phyloP scores from a whole-genome alignment of 2,888 invertebrate genomes.

The Pseudococcus longispinus region DNA sequence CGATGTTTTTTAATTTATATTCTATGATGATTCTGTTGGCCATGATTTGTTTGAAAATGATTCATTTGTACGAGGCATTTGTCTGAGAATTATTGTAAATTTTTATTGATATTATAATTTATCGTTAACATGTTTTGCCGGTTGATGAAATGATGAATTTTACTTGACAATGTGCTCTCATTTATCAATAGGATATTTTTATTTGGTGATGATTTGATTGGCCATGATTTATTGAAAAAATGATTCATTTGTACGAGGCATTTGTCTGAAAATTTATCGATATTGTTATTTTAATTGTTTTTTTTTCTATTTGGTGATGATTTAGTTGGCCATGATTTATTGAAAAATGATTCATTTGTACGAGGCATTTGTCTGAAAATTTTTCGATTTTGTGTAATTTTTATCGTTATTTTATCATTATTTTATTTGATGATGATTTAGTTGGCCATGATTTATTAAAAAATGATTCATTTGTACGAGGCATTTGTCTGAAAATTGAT shows the following conservation, averaged over 20 bases:
- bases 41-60: slow-evolving; percentile 30
- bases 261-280: slow-evolving; percentile 55
- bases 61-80: slow-evolving; percentile 56
- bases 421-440: neutral
- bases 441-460: neutral
- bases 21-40: slow-evolving; percentile 1
- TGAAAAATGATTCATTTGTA: slow-evolving; percentile 33
- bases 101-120: neutral
- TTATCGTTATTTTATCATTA: neutral
- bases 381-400: neutral
- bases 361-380: slow-evolving; percentile 57
- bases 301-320: neutral
- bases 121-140: neutral
- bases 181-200: neutral
- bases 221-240: neutral
- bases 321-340: neutral
- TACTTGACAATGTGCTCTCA: neutral
- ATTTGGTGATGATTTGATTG: slow-evolving; percentile 6
- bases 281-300: neutral
- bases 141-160: neutral
- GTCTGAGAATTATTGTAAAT: slow-evolving; percentile 45
- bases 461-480: slow-evolving; percentile 50
- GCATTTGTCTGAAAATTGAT: slow-evolving; percentile 57
- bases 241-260: slow-evolving; percentile 54
- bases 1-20: neutral